Conservation (phyloP, 1,140 invertebrate species). For the Cydia strobilella region DNA sequence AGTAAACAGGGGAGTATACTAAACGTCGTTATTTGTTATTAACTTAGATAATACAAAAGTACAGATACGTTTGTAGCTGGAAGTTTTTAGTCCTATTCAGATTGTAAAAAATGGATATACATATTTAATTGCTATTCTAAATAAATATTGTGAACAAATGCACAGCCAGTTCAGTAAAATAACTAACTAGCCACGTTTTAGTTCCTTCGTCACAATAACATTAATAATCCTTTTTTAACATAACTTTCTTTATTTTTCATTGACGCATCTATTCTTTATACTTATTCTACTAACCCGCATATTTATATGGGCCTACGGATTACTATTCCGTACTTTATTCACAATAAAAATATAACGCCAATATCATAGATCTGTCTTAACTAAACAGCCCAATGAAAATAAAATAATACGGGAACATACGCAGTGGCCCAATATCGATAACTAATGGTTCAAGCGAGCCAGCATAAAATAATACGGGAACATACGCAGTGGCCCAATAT, state of each 20-base stretch:
- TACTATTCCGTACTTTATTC: slow-evolving; percentile 4
- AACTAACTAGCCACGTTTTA: too few relatives aligned
- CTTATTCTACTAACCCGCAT: not conserved
- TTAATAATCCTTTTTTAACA: too few relatives aligned
- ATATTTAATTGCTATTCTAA: too few relatives aligned
- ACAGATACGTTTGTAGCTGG: not conserved
- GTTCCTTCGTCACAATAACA: too few relatives aligned
- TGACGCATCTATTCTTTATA: not conserved
- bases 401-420: not conserved
- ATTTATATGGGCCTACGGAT: slow-evolving; percentile 1
- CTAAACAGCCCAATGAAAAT: slow-evolving; percentile 9
- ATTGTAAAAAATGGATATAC: too few relatives aligned
- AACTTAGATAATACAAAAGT: not conserved
- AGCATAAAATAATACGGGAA: too few relatives aligned
- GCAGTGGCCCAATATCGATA: not conserved
- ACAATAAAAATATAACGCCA: slow-evolving; percentile 17
- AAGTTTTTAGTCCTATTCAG: not conserved
- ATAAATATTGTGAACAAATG: too few relatives aligned
- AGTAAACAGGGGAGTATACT: not conserved
- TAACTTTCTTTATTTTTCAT: too few relatives aligned
- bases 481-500: too few relatives aligned
- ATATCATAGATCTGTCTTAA: slow-evolving; percentile 24
- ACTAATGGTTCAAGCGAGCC: not conserved
- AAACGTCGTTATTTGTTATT: slow-evolving; percentile 17
- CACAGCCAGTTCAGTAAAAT: too few relatives aligned